Conservation (phyloP, 2,888 invertebrate genomes). For the Baccha elongata region DNA sequence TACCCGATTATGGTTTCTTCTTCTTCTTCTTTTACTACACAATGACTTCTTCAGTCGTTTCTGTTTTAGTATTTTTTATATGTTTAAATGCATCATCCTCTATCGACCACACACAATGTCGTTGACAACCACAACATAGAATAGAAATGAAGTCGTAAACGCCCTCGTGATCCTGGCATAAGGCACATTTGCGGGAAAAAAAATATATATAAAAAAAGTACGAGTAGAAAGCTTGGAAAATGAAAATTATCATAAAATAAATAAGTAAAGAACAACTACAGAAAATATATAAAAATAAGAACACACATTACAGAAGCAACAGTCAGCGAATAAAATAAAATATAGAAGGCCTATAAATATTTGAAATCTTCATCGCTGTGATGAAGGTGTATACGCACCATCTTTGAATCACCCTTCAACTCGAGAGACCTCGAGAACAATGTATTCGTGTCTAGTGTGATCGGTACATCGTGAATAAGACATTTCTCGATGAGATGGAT, state of each 20-base stretch:
- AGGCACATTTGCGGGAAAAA: conserved; percentile 67
- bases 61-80: too few species aligned
- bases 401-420: too few species aligned
- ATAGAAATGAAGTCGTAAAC: conserved; percentile 71
- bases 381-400: conserved; percentile 70
- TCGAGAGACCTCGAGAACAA: too few species aligned
- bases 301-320: too few species aligned
- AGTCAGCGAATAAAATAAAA: conserved; percentile 17
- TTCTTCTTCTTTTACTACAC: conserved; percentile 38
- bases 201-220: too few species aligned
- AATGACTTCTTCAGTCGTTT: conserved; percentile 35
- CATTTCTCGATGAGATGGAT: conserved; percentile 48
- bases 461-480: not conserved
- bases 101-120: conserved; percentile 70
- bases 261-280: conserved; percentile 65
- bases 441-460: too few species aligned
- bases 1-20: conserved; percentile 60
- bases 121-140: conserved; percentile 70
- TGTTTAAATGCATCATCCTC: conserved; percentile 71
- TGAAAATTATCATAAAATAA: conserved; percentile 72
- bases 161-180: conserved; percentile 64
- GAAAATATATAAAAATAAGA: conserved; percentile 32
- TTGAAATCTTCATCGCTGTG: conserved; percentile 64
- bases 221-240: conserved; percentile 56
- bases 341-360: conserved; percentile 67